Conservation (phyloP, 2,888 invertebrate species). For the Galeruca laticollis region DNA sequence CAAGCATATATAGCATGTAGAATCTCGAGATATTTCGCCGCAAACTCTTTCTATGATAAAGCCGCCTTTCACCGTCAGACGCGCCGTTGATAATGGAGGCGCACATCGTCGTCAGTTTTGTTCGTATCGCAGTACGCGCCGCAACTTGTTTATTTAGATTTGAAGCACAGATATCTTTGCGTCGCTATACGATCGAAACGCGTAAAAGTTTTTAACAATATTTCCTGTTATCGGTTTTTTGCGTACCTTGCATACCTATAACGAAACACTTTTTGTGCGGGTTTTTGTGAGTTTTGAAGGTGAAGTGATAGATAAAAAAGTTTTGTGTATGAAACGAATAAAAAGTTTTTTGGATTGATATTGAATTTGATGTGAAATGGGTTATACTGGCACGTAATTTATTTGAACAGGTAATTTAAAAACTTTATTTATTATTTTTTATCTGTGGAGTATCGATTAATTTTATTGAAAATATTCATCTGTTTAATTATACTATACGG, state of each 20-base stretch:
- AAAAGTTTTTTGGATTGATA: background rate
- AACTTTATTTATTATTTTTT: no score
- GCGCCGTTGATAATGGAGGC: conserved; percentile 30
- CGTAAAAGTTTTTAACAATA: conserved; percentile 15
- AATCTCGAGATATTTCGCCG: background rate
- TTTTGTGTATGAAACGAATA: background rate
- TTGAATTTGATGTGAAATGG: background rate
- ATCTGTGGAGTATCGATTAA: no score
- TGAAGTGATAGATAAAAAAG: background rate
- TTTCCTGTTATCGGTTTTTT: background rate
- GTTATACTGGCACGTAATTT: no score
- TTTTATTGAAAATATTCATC: no score
- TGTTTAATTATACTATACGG: no score
- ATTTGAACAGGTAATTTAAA: no score
- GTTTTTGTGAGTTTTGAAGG: background rate
- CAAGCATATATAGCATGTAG: background rate
- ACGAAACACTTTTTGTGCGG: background rate
- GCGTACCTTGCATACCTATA: background rate
- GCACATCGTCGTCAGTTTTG: conserved; percentile 25
- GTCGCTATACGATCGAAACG: background rate
- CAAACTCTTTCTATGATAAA: conserved; percentile 9
- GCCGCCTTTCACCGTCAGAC: background rate
- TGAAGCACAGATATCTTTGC: conserved; percentile 8
- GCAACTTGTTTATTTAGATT: conserved; percentile 11
- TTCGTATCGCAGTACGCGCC: conserved; percentile 25